phyloP scores from a whole-genome alignment of 2,797 vertebrate species.

The Molothrus aeneus region DNA sequence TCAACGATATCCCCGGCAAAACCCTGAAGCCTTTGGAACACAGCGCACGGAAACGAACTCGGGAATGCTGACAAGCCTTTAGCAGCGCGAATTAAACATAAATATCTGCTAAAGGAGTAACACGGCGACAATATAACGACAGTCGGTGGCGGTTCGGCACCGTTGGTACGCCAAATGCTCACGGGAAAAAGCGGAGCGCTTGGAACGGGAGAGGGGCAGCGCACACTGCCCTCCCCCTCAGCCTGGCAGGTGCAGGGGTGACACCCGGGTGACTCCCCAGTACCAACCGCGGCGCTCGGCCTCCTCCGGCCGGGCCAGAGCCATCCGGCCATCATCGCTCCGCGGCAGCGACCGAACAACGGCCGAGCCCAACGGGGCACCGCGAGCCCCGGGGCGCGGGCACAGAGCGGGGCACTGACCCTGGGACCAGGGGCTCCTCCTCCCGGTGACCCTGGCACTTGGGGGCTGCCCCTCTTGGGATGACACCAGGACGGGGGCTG shows the following conservation, averaged over 20 bases:
- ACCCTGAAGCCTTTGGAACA: not conserved
- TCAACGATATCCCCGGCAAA: not conserved
- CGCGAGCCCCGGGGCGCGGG: not conserved
- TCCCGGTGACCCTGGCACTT: not conserved
- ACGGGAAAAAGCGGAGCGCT: fast-evolving
- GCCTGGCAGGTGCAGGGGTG: not conserved
- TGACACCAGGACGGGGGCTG: not conserved
- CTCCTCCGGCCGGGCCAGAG: not conserved
- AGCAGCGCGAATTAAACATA: not conserved
- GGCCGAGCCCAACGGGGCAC: not conserved
- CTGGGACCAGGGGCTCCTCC: not conserved
- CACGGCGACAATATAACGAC: fast-evolving
- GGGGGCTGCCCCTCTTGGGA: not conserved
- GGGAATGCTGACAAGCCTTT: not conserved
- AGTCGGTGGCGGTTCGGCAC: not conserved
- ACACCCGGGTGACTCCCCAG: not conserved
- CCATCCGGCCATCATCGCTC: not conserved
- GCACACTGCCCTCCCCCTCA: not conserved
- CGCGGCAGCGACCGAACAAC: slow-evolving; percentile 30
- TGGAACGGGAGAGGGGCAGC: fast-evolving
- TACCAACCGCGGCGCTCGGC: not conserved
- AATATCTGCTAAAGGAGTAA: not conserved
- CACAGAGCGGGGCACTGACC: not conserved
- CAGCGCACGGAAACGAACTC: fast-evolving
- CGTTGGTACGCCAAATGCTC: fast-evolving